Conservation (phyloP, 2,888 invertebrate species). For the Synergus laeviventris region DNA sequence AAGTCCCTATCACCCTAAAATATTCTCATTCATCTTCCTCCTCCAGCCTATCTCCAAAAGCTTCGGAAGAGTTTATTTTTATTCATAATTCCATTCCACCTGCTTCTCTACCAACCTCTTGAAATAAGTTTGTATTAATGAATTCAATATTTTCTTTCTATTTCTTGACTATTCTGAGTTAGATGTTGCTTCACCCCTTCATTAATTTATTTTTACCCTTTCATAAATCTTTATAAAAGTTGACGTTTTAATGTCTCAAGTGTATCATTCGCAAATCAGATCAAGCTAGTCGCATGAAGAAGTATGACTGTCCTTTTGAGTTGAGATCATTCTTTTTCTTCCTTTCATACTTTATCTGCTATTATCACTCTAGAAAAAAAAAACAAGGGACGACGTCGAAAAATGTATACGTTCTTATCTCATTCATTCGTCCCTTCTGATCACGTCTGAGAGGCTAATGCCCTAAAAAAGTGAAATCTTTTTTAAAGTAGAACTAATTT, state of each 20-base stretch:
- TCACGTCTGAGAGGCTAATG: background rate
- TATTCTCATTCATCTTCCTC: background rate
- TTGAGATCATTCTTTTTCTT: background rate
- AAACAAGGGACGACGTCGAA: slow-evolving; percentile 11
- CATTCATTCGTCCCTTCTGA: background rate
- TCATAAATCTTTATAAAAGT: slow-evolving; percentile 22
- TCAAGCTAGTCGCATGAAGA: background rate
- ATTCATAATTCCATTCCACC: no score
- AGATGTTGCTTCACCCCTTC: no score
- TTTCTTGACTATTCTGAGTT: no score
- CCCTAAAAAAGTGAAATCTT: slow-evolving; percentile 2
- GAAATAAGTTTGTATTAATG: no score
- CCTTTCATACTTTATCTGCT: slow-evolving; percentile 4
- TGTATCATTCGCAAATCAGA: slow-evolving; percentile 1
- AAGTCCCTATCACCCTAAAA: background rate
- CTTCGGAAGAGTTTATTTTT: background rate
- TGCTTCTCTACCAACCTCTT: no score
- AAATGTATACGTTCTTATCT: slow-evolving; percentile 5
- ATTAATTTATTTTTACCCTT: no score
- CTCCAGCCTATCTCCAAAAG: background rate
- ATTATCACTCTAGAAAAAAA: background rate
- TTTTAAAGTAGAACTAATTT: no score
- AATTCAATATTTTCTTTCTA: no score
- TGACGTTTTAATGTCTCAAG: background rate
- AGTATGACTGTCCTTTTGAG: slow-evolving; percentile 5